Base-by-base conservation (phyloP, 2,113 vertebrate genomes). In the Phaethon lepturus region DNA sequence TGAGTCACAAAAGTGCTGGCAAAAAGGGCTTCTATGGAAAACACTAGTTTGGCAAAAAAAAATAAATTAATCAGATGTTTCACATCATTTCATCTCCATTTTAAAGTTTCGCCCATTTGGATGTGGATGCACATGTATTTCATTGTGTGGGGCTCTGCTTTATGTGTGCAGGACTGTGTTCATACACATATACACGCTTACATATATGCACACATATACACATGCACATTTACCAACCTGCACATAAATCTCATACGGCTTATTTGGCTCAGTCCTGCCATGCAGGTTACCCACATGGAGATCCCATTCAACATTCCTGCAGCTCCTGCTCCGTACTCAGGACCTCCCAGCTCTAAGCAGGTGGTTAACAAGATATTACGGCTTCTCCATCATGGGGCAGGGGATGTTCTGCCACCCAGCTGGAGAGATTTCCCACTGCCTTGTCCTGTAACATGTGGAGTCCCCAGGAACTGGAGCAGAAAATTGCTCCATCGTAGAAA, bases 401-500 rank as follows among this genome's bases (percentile, higher is more conserved):
- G 9, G 40, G 24, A 52, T 69, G 26, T 58, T 88, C 55, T 50
- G 8, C 18, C 38, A 74, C 52, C 25, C 3, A 0, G 1, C 6
- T 76, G 20, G 47, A 88, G 67, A 93, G 23, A 35, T 64, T 83
- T 91, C 20, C 28, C 13, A 28, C 49, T 79, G 38, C 23, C 24
- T 23, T 0, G 0, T 80, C 19, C 55, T 56, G 18, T 64, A 73
- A 29, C 3, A 4, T 56, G 71, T 62, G 67, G 45, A 72, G 8
- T 76, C 31, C 42, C 26, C 52, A 64, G 40, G 63, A 96, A 94
- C 75, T 94, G 68, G 91, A 95, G 86, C 72, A 94, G 62, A 73
- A 86, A 95, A 94, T 95, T 92, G 86, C 79, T 92, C 88, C 26
- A 62, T 90, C 95, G 93, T 88, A 73, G 16, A 83, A 86, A 88